These are phyloP conservation scores for Capromys pilorides DNA, from an alignment of 2,797 vertebrate genomes.

Conservation along the genomic window DNA sequence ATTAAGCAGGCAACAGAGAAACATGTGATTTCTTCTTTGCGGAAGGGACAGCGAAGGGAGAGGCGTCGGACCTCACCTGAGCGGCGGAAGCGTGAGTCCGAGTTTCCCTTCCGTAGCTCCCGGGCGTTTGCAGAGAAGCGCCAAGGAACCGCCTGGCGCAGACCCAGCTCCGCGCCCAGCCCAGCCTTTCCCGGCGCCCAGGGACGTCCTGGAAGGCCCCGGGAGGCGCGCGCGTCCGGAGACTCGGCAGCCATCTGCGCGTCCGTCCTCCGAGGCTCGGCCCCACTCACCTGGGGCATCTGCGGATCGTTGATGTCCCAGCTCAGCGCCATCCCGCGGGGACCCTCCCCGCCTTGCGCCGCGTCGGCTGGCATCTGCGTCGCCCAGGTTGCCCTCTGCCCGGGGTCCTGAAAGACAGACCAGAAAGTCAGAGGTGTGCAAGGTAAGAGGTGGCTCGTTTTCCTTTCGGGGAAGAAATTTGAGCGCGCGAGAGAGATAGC, in stretches of 20 bases:
- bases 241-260: background rate
- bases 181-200: background rate
- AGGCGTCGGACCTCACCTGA: background rate
- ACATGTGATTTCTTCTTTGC: background rate
- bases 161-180: background rate
- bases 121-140: background rate
- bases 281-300: constrained; percentile 91
- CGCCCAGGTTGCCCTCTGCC: constrained; percentile 70
- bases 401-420: constrained; percentile 17
- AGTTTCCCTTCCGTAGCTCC: background rate
- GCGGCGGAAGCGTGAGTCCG: background rate
- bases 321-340: constrained; percentile 91
- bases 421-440: background rate
- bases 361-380: constrained; percentile 84
- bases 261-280: background rate
- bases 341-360: constrained; percentile 81
- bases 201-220: background rate
- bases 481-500: background rate
- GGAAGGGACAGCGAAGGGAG: background rate
- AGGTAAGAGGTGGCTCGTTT: background rate
- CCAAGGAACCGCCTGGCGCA: background rate
- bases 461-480: background rate
- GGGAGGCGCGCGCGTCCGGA: background rate
- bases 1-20: background rate
- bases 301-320: constrained; percentile 99